A percentile compares a stretch with the other conserved stretches of the same genome.
These are phyloP conservation scores for Tetramorium alpestre DNA, from an alignment of 1,140 invertebrate species.

Conservation along the genomic window DNA sequence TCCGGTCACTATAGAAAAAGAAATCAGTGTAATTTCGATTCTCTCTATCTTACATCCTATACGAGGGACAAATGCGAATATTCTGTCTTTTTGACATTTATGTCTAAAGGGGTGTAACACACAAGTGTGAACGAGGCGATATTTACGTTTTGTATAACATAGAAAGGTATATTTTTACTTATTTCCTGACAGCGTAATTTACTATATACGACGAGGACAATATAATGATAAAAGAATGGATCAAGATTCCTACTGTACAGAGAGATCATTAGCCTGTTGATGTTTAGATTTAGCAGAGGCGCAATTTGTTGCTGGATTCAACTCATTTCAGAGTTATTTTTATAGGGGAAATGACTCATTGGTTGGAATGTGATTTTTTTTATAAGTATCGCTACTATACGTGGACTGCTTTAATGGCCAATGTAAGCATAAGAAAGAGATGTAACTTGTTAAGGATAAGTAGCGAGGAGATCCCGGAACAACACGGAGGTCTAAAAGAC, in stretches of 20 bases:
- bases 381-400: constrained; percentile 59
- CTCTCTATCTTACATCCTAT: background rate
- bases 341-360: constrained; percentile 75
- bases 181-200: constrained; percentile 69
- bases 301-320: constrained; percentile 76
- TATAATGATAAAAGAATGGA: constrained; percentile 75
- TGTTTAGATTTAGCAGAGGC: constrained; percentile 71
- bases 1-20: constrained; percentile 7
- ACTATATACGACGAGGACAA: constrained; percentile 78
- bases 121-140: background rate
- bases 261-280: constrained; percentile 72
- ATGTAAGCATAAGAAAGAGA: constrained; percentile 62
- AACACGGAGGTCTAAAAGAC: background rate
- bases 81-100: constrained; percentile 23
- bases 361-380: constrained; percentile 63
- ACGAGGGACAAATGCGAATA: constrained; percentile 9
- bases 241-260: constrained; percentile 76
- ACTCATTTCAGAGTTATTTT: constrained; percentile 79
- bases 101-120: background rate
- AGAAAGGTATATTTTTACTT: constrained; percentile 69
- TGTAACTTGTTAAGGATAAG: constrained; percentile 37
- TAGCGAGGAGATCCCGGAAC: background rate
- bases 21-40: constrained; percentile 2
- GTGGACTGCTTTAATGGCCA: constrained; percentile 60
- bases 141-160: constrained; percentile 49